Evolutionary conservation across 1,140 invertebrate species (phyloP).

Genomic region (Formica exsecta): DNA sequence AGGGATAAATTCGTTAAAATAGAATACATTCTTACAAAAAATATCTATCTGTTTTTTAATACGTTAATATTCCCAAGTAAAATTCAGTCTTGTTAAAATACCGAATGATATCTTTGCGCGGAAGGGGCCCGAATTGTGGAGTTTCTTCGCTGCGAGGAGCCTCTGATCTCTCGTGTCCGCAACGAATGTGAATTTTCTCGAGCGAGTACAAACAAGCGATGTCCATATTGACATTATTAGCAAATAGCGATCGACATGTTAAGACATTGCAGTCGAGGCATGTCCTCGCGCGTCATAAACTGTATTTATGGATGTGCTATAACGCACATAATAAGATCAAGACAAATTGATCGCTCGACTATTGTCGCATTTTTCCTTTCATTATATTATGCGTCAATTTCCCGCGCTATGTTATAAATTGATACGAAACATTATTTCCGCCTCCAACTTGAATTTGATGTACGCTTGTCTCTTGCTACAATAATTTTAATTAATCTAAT

Average conservation of each 20-base stretch:
- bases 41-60: background rate
- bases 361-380: background rate
- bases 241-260: slow-evolving; percentile 53
- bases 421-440: background rate
- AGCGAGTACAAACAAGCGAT: slow-evolving; percentile 29
- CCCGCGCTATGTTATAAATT: background rate
- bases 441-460: background rate
- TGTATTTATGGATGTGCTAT: slow-evolving; percentile 18
- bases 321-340: slow-evolving; percentile 37
- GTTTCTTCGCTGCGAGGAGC: slow-evolving; percentile 10
- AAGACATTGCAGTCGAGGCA: slow-evolving; percentile 22
- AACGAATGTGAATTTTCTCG: slow-evolving; percentile 51
- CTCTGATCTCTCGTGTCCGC: background rate
- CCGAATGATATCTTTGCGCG: background rate
- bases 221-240: slow-evolving; percentile 51
- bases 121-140: background rate
- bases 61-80: background rate
- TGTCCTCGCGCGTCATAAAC: slow-evolving; percentile 49
- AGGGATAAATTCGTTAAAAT: slow-evolving; percentile 23
- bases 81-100: background rate
- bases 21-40: background rate
- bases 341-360: slow-evolving; percentile 21
- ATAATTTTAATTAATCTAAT: slow-evolving; percentile 13
- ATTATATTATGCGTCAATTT: background rate
- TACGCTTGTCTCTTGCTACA: background rate